Conservation (phyloP, 2,113 vertebrate genomes). For the Pygoscelis antarcticus region DNA sequence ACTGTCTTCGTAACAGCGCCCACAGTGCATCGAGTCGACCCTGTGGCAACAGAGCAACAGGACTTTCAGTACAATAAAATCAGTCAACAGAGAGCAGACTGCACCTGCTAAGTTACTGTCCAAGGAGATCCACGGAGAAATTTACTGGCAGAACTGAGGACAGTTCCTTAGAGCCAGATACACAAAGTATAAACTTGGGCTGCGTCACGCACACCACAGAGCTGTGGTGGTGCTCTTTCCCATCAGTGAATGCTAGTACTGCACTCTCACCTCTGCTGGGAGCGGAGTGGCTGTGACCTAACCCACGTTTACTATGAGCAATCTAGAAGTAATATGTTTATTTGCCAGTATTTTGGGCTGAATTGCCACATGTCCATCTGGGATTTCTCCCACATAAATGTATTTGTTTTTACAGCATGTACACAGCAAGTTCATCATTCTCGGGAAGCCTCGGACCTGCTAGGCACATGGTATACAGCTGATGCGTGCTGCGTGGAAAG, state of each 20-base stretch:
- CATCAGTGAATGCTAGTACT: background rate
- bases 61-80: background rate
- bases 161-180: rapidly evolving
- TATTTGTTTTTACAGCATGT: background rate
- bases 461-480: rapidly evolving
- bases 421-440: rapidly evolving
- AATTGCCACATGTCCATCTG: background rate
- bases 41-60: slow-evolving; percentile 56
- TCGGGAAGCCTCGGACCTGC: background rate
- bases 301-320: rapidly evolving
- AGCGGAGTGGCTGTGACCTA: background rate
- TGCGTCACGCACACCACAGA: background rate
- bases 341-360: background rate
- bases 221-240: background rate
- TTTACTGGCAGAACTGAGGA: rapidly evolving
- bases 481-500: rapidly evolving
- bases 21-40: slow-evolving; percentile 92
- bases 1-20: slow-evolving; percentile 89
- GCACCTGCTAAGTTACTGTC: rapidly evolving
- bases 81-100: background rate
- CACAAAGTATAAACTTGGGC: background rate
- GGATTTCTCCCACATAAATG: background rate
- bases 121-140: rapidly evolving
- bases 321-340: too few relatives aligned
- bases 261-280: background rate